Base-by-base conservation (phyloP, 1,140 invertebrate genomes). In the Drosophila funebris region DNA sequence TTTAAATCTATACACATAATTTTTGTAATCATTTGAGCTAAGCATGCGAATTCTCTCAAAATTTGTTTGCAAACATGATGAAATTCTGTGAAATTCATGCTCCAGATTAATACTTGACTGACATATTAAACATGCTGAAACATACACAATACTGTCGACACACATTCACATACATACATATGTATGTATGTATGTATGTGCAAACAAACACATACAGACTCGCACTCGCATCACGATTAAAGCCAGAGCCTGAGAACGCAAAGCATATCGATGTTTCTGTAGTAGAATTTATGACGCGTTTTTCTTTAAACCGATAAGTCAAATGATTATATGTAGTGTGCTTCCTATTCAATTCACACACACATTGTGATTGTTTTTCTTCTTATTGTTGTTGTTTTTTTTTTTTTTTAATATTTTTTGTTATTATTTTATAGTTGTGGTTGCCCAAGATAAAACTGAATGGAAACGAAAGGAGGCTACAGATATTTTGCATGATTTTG, bases 241-340 rank as follows among this genome's bases (percentile, higher is more conserved):
- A 68, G 63, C 53, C 53, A 68, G 68, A 71, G 68, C 53, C 53
- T 73, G 68, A 71, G 68, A 73, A 73, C 62, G 39, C 14, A 36
- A 8, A 27, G 33, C 53, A n/a, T 62, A 66, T 67, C 53, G 46
- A 52, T 68, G 46, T 48, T 70, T 63, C 44, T 54, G 44, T 53
- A 27, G 27, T 16, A 50, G 43, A 57, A 52, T 24, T 53, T 54
- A 22, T 53, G 46, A 63, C 27, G 54, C 44, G 29, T 24, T 64
- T 63, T 37, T 29, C 36, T 41, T 14, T 11, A 36, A 36, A 36
- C 6, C 31, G 63, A 48, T 58, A 57, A 37, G 29, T 36, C 29
- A 31, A 14, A 13, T 13, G 33, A 36, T 36, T 36, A 36, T 36
- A 36, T 13, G 7, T 31, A 7, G 48, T 31, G 5, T 13, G 62